Conservation (phyloP, 2,113 vertebrate genomes). For the Hypomesus transpacificus region DNA sequence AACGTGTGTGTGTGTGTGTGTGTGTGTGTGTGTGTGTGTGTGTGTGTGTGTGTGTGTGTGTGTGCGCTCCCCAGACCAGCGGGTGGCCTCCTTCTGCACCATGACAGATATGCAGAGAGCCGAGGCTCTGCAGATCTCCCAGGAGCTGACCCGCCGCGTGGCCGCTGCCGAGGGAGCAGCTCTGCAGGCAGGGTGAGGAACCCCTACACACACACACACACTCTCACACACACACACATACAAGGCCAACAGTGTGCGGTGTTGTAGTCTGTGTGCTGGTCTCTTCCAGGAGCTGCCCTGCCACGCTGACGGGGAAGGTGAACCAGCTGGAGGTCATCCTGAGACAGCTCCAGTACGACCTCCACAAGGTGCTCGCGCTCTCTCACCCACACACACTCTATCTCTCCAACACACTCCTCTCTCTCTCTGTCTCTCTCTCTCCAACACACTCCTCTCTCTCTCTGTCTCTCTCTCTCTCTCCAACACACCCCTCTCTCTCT, state of each 20-base stretch:
- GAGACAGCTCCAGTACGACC: slow-evolving; percentile 90
- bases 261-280: background rate
- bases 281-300: slow-evolving; percentile 68
- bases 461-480: too few species aligned
- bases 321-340: slow-evolving; percentile 95
- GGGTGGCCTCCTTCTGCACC: slow-evolving; percentile 89
- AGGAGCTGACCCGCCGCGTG: slow-evolving; percentile 79
- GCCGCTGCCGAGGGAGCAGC: slow-evolving; percentile 78
- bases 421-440: too few species aligned
- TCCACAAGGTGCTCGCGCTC: slow-evolving; percentile 80
- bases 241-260: background rate
- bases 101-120: slow-evolving; percentile 85
- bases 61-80: slow-evolving; percentile 78
- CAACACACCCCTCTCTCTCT: too few species aligned
- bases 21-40: background rate
- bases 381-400: background rate
- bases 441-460: too few species aligned
- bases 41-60: slow-evolving; percentile 15
- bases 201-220: background rate
- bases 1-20: too few species aligned
- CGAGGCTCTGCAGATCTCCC: slow-evolving; percentile 78
- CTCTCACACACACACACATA: background rate
- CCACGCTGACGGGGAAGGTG: slow-evolving; percentile 93
- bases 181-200: slow-evolving; percentile 70
- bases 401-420: background rate